phyloP scores from a whole-genome alignment of 1,140 invertebrate genomes.

The Neomicropteryx cornuta region DNA sequence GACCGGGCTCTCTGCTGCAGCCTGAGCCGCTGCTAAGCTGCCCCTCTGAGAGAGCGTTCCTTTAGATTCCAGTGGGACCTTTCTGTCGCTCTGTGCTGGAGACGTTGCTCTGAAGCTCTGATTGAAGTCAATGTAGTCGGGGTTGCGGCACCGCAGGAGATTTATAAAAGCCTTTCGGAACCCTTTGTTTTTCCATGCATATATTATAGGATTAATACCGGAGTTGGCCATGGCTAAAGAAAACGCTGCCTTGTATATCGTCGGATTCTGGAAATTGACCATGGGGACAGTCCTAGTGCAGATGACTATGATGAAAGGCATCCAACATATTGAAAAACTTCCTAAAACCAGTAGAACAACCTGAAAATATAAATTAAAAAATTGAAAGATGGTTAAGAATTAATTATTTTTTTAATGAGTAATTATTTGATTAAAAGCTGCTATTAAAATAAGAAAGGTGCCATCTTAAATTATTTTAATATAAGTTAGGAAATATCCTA shows the following conservation, averaged over 20 bases:
- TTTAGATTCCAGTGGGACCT: slow-evolving; percentile 30
- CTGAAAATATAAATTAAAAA: slow-evolving; percentile 37
- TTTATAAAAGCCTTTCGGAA: slow-evolving; percentile 56
- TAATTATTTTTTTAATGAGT: neutral
- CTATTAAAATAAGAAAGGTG: neutral
- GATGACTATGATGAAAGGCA: slow-evolving; percentile 58
- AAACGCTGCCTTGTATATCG: slow-evolving; percentile 55
- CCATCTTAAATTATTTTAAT: no score
- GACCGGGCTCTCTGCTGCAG: no score
- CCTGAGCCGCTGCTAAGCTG: slow-evolving; percentile 17
- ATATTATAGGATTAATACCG: slow-evolving; percentile 66
- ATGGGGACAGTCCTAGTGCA: slow-evolving; percentile 45
- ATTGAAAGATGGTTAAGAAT: slow-evolving; percentile 2
- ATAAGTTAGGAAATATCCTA: no score
- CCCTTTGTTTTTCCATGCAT: slow-evolving; percentile 69
- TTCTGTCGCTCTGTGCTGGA: slow-evolving; percentile 27
- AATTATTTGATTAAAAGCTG: neutral
- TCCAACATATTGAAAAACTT: slow-evolving; percentile 64
- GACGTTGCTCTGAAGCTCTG: slow-evolving; percentile 19
- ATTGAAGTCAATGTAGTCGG: slow-evolving; percentile 37
- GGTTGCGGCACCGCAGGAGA: slow-evolving; percentile 48
- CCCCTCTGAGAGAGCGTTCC: slow-evolving; percentile 30
- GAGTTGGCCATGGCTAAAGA: slow-evolving; percentile 64
- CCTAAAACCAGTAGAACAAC: slow-evolving; percentile 61
- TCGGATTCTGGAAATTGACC: slow-evolving; percentile 33